Percentiles rank a stretch among this genome's conserved stretches.
Evolutionary conservation across 92 coral and sea anemone species (phyloP).

Genomic region (Parazoanthus swiftii): DNA sequence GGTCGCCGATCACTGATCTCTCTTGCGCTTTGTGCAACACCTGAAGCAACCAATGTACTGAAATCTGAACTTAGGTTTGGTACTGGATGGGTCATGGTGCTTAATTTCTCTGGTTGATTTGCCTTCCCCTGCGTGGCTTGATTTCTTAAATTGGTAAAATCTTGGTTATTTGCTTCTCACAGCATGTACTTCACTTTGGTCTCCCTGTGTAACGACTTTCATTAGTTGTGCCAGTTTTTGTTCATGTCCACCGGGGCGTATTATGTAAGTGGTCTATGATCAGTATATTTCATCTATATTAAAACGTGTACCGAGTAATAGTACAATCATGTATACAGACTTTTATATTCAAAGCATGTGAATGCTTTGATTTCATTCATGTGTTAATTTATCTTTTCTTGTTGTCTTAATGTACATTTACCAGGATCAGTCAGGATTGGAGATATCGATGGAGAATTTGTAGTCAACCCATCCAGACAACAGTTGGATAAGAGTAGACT

Average conservation of each 20-base stretch:
- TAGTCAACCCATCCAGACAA: conserved; percentile 81
- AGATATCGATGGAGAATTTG: conserved; percentile 80
- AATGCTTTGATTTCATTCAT: neutral
- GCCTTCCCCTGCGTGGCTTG: no score
- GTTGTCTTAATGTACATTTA: neutral
- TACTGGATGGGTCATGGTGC: neutral
- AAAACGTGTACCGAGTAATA: no score
- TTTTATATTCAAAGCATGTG: no score
- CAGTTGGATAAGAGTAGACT: conserved; percentile 71
- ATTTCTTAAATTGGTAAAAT: neutral
- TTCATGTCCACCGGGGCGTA: no score
- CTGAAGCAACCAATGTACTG: conserved; percentile 49
- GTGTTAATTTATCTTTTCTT: neutral
- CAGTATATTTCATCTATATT: no score
- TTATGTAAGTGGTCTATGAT: no score
- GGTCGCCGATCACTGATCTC: conserved; percentile 50
- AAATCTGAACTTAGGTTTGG: conserved; percentile 41
- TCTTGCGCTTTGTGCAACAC: conserved; percentile 52
- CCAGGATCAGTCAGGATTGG: conserved; percentile 92
- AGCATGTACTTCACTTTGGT: conserved; percentile 19
- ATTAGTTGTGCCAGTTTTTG: conserved; percentile 19
- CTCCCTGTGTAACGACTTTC: conserved; percentile 49
- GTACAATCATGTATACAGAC: no score
- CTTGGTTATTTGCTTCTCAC: conserved; percentile 34
- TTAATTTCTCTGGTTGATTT: neutral